Conservation (phyloP, 2,113 vertebrate genomes). For the Pluvianellus socialis region DNA sequence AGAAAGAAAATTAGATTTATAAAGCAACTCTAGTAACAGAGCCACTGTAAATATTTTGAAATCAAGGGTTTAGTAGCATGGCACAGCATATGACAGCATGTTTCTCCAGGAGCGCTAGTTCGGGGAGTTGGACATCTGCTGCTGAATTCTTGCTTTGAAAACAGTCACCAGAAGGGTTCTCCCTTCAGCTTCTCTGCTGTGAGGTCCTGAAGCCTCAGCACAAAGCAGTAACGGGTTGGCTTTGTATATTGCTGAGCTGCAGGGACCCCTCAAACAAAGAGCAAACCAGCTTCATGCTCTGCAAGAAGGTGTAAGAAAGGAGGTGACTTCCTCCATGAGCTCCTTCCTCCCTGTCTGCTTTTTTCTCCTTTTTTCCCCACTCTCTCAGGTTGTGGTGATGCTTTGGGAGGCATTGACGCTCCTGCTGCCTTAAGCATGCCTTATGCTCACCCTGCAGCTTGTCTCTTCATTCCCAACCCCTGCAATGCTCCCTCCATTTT, state of each 20-base stretch:
- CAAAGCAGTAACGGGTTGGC: not conserved
- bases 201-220: not conserved
- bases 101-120: not conserved
- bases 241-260: not conserved
- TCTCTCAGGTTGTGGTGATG: not conserved
- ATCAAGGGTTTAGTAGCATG: not conserved
- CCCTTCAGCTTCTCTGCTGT: not conserved
- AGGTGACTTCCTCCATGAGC: not conserved
- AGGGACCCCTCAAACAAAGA: not conserved
- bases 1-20: not conserved
- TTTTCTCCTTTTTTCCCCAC: not conserved
- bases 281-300: not conserved
- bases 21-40: not conserved
- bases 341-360: not conserved
- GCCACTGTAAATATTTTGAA: slow-evolving; percentile 36
- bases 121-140: not conserved
- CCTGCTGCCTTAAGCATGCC: not conserved
- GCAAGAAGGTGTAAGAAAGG: not conserved
- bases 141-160: not conserved
- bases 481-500: not conserved
- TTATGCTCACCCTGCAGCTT: not conserved
- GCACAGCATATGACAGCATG: not conserved
- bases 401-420: not conserved
- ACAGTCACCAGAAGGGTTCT: not conserved
- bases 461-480: not conserved